Conservation (phyloP, 1,140 invertebrate genomes). For the Anastatus disparis region DNA sequence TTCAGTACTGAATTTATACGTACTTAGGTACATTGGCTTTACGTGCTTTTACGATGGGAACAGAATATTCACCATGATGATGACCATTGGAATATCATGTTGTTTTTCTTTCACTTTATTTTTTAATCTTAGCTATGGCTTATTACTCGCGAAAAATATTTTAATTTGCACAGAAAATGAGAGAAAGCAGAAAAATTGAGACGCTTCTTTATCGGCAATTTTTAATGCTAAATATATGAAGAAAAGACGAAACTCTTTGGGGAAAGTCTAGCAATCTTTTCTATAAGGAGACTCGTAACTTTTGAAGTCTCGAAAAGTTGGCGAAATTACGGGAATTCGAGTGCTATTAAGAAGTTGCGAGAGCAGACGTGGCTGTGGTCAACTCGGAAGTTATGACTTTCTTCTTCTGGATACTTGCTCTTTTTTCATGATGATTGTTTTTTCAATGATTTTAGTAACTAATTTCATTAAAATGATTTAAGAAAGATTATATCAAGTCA, state of each 20-base stretch:
- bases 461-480: too few relatives aligned
- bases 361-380: background rate
- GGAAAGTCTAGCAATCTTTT: background rate
- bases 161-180: too few relatives aligned
- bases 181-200: background rate
- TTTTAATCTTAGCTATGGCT: too few relatives aligned
- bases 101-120: too few relatives aligned
- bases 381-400: slow-evolving; percentile 1
- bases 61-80: background rate
- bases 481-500: too few relatives aligned
- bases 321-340: background rate
- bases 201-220: background rate
- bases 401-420: background rate
- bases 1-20: too few relatives aligned
- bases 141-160: too few relatives aligned
- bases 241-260: background rate
- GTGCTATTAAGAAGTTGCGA: slow-evolving; percentile 13
- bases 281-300: background rate
- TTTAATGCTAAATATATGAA: background rate
- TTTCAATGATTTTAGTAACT: too few relatives aligned
- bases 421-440: too few relatives aligned
- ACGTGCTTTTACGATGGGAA: background rate
- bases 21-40: too few relatives aligned
- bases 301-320: background rate
- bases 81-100: too few relatives aligned